Evolutionary conservation across 2,113 vertebrate species (phyloP).

Genomic region (Gymnogyps californianus): DNA sequence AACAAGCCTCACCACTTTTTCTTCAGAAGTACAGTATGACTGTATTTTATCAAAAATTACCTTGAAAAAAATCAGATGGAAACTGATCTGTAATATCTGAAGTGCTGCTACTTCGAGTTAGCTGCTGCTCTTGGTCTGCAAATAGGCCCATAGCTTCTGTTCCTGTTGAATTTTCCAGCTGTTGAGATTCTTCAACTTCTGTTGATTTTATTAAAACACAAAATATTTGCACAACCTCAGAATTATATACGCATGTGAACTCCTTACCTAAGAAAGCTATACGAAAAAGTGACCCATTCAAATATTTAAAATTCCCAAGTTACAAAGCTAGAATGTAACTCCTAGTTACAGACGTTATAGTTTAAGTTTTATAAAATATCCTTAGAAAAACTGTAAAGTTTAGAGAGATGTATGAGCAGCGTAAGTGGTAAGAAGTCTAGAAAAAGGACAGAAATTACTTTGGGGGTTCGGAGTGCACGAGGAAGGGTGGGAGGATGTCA

Average conservation of each 20-base stretch:
- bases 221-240: not conserved
- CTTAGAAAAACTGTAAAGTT: not conserved
- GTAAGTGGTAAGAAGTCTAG: not conserved
- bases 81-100: slow-evolving; percentile 88
- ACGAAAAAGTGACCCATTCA: not conserved
- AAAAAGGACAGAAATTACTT: not conserved
- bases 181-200: slow-evolving; percentile 92
- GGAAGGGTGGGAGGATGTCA: not conserved
- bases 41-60: slow-evolving; percentile 53
- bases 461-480: not conserved
- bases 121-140: slow-evolving; percentile 72
- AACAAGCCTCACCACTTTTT: not conserved
- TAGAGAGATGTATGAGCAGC: not conserved
- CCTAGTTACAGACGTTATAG: not conserved
- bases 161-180: slow-evolving; percentile 74
- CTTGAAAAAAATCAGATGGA: slow-evolving; percentile 78
- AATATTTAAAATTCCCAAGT: not conserved
- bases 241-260: accelerated
- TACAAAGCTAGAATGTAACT: not conserved
- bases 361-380: not conserved
- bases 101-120: slow-evolving; percentile 90
- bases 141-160: slow-evolving; percentile 60
- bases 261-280: not conserved
- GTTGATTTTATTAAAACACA: slow-evolving; percentile 12
- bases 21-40: not conserved